Conservation (phyloP, 2,113 vertebrate species). For the Salvator merianae region DNA sequence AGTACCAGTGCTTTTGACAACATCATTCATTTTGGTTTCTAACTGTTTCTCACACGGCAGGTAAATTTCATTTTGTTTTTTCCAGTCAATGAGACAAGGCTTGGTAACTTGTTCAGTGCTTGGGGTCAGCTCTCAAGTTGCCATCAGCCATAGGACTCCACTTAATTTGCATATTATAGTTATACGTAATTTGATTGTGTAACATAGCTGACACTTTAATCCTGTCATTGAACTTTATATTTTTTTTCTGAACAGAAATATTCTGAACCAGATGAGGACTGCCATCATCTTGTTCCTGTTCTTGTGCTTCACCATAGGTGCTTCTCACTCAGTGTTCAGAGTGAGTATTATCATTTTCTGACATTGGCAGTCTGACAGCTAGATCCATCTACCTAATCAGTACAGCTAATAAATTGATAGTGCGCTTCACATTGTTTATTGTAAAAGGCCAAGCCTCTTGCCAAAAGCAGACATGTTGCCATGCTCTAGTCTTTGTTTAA, state of each 20-base stretch:
- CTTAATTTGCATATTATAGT: background rate
- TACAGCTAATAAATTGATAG: background rate
- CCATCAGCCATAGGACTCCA: background rate
- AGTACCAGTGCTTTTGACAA: too few relatives aligned
- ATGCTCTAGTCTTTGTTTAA: background rate
- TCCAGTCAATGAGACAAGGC: background rate
- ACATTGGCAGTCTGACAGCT: background rate
- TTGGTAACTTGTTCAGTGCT: background rate
- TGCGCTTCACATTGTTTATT: background rate
- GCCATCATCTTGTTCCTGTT: background rate
- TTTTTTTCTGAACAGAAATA: background rate
- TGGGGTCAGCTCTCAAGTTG: background rate
- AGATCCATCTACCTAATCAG: background rate
- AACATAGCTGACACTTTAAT: background rate
- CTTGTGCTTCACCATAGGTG: background rate
- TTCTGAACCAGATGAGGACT: background rate
- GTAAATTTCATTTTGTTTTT: background rate
- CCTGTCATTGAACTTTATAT: background rate
- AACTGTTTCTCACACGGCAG: too few relatives aligned
- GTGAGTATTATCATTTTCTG: background rate
- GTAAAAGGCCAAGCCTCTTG: background rate
- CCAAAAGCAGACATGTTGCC: background rate
- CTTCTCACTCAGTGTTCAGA: background rate
- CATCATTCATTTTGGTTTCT: too few relatives aligned
- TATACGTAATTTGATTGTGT: background rate